Evolutionary conservation across 2,797 vertebrate species (phyloP).

Genomic region (Euthynnus affinis): DNA sequence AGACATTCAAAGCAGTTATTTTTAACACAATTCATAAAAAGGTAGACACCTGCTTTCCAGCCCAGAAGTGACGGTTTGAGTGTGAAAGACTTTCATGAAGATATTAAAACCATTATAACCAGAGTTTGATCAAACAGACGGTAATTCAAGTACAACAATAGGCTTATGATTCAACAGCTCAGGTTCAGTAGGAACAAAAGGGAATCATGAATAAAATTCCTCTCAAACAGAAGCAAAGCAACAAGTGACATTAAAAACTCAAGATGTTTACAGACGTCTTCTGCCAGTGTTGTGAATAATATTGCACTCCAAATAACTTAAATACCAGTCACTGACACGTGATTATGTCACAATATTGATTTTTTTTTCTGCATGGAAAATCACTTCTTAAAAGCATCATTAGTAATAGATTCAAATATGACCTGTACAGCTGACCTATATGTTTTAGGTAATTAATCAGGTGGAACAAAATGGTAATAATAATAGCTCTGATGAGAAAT

Average conservation of each 20-base stretch:
- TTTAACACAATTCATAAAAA: conserved; percentile 60
- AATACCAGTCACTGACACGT: conserved; percentile 36
- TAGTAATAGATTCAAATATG: conserved; percentile 37
- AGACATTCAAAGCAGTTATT: conserved; percentile 65
- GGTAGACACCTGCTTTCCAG: conserved; percentile 49
- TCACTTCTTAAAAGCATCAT: conserved; percentile 38
- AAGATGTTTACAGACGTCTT: conserved; percentile 28
- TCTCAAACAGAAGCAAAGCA: conserved; percentile 51
- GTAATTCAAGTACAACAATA: conserved; percentile 68
- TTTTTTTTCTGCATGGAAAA: conserved; percentile 34
- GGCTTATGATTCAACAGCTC: conserved; percentile 54
- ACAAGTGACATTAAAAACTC: conserved; percentile 46
- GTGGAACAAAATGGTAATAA: conserved; percentile 23
- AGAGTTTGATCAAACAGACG: conserved; percentile 58
- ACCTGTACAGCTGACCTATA: conserved; percentile 28
- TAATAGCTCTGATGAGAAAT: conserved; percentile 15
- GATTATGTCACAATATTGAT: conserved; percentile 14
- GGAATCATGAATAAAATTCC: conserved; percentile 46
- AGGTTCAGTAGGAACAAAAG: conserved; percentile 44
- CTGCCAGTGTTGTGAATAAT: conserved; percentile 55
- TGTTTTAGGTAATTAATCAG: neutral
- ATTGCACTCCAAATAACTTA: conserved; percentile 65
- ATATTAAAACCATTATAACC: conserved; percentile 61
- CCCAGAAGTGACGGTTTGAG: conserved; percentile 42
- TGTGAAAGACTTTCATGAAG: conserved; percentile 51